A percentile compares a stretch with the other conserved stretches of the same genome.
These are phyloP conservation scores for Mastomys coucha DNA, from an alignment of 2,113 vertebrate species.

Conservation along the genomic window DNA sequence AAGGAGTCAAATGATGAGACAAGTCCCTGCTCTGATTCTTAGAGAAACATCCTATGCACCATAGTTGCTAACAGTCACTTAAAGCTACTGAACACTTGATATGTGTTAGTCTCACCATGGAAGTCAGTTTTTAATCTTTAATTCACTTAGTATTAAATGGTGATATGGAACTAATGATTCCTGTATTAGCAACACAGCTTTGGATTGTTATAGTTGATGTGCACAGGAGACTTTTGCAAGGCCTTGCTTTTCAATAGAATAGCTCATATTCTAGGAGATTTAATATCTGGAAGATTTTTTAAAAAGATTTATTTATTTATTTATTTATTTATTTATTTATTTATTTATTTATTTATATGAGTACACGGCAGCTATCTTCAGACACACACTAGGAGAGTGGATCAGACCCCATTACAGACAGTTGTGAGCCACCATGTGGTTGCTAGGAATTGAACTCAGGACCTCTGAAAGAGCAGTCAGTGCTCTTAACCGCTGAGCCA, in stretches of 20 bases:
- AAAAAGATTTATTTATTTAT: too few relatives aligned
- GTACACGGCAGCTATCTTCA: too few relatives aligned
- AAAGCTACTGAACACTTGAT: neutral
- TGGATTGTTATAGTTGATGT: neutral
- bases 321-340: too few relatives aligned
- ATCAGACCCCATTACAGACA: too few relatives aligned
- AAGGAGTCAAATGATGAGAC: neutral
- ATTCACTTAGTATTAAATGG: conserved; percentile 13
- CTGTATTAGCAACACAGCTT: neutral
- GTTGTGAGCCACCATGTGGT: too few relatives aligned
- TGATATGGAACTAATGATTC: neutral
- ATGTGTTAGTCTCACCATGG: neutral
- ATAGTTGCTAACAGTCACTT: neutral
- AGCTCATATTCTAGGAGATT: neutral
- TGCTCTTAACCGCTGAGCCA: too few relatives aligned
- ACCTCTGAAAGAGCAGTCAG: too few relatives aligned
- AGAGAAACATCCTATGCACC: neutral
- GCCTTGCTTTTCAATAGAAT: neutral
- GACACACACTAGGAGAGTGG: too few relatives aligned
- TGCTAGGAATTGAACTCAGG: too few relatives aligned
- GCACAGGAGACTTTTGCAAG: neutral
- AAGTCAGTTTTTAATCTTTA: neutral
- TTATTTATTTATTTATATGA: too few relatives aligned
- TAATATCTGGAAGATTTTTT: neutral
- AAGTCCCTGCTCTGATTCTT: neutral